Conservation (phyloP, 2,797 vertebrate genomes). For the Poecilia gillii region DNA sequence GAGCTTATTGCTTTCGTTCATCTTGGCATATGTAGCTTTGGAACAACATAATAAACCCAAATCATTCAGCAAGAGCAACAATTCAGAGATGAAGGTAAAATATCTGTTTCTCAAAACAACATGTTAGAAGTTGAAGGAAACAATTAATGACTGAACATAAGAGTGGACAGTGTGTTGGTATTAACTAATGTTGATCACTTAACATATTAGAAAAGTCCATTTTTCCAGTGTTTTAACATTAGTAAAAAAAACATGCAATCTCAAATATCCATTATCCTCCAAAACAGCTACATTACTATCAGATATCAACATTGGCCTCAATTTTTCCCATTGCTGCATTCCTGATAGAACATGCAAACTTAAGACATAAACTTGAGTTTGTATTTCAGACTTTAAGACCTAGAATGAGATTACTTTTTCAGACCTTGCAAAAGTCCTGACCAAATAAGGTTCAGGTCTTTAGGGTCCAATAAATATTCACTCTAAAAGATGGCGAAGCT, state of each 20-base stretch:
- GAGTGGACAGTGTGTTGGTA: no score
- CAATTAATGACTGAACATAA: neutral
- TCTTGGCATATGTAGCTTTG: neutral
- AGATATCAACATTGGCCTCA: neutral
- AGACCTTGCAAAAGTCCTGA: neutral
- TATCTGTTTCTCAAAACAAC: no score
- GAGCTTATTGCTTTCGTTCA: neutral
- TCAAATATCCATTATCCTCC: neutral
- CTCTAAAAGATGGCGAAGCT: slow-evolving; percentile 11
- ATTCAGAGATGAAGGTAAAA: neutral
- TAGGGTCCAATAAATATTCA: neutral
- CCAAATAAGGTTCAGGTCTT: neutral
- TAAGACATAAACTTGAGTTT: neutral
- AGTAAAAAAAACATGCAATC: neutral
- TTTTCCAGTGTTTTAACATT: neutral
- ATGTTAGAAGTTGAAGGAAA: neutral
- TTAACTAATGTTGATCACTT: no score
- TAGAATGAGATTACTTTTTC: neutral
- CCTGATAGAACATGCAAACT: neutral
- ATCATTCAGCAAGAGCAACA: neutral
- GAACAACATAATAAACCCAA: neutral
- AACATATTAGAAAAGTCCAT: neutral
- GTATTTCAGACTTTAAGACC: neutral
- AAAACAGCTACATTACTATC: neutral
- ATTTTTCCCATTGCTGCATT: neutral